phyloP scores from a whole-genome alignment of 2,888 invertebrate species.

The Dryococelus australis region DNA sequence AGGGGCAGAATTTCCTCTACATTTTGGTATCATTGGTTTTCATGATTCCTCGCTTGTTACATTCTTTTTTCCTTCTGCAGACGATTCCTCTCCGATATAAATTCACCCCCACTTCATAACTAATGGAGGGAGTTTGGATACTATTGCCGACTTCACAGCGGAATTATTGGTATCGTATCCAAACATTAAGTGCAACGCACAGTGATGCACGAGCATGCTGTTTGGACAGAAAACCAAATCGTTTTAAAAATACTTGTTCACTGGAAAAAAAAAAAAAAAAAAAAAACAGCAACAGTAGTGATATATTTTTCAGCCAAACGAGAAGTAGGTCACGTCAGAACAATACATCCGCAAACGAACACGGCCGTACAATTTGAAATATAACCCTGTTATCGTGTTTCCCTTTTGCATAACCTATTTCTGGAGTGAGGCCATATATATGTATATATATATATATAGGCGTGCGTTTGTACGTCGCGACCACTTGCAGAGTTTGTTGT shows the following conservation, averaged over 20 bases:
- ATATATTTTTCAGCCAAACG: not conserved
- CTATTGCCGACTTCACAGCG: no score
- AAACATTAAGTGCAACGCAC: not conserved
- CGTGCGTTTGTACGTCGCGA: not conserved
- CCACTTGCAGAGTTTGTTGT: not conserved
- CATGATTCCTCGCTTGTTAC: no score
- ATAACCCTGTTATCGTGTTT: not conserved
- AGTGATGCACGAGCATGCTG: not conserved
- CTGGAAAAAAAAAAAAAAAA: not conserved
- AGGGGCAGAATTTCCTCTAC: no score
- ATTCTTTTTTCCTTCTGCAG: no score
- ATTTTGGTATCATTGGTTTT: no score
- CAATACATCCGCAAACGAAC: conserved; percentile 1
- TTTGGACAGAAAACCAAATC: not conserved
- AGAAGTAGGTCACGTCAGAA: not conserved
- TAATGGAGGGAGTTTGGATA: no score
- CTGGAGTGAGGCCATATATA: not conserved
- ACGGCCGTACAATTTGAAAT: not conserved
- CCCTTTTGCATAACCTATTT: conserved; percentile 6
- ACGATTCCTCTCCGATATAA: no score
- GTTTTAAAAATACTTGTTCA: not conserved
- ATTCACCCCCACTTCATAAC: no score
- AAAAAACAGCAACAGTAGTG: not conserved
- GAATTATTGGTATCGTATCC: not conserved
- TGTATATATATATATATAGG: not conserved